These are phyloP conservation scores for Typhlomys cinereus DNA, from an alignment of 2,113 vertebrate genomes.

Conservation along the genomic window DNA sequence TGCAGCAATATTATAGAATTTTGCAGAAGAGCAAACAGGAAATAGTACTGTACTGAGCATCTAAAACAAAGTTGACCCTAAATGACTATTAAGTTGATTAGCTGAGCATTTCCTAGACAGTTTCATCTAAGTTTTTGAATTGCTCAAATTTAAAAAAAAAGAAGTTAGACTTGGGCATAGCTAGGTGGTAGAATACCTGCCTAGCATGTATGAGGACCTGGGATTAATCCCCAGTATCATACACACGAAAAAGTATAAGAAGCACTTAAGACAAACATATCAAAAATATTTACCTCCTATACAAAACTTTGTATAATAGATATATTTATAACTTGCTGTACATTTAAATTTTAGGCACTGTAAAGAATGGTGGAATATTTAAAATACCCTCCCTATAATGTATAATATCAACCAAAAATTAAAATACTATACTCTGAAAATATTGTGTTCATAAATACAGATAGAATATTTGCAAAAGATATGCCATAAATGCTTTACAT, in stretches of 20 bases:
- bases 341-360: not conserved
- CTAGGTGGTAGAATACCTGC: too few relatives aligned
- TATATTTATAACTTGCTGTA: not conserved
- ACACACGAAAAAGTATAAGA: too few relatives aligned
- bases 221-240: not conserved
- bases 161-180: not conserved
- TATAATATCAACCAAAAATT: not conserved
- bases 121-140: not conserved
- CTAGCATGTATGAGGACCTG: not conserved
- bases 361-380: not conserved
- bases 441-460: not conserved
- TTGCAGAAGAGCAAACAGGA: not conserved
- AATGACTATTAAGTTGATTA: not conserved
- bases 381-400: not conserved
- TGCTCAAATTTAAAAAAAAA: not conserved
- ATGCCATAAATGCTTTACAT: not conserved
- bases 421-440: not conserved
- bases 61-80: not conserved
- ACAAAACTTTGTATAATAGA: not conserved
- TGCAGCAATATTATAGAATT: not conserved
- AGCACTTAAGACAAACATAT: too few relatives aligned
- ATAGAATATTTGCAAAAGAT: not conserved
- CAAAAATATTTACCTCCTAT: not conserved
- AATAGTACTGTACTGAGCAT: not conserved
- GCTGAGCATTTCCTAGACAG: not conserved